phyloP scores from a whole-genome alignment of 2,888 invertebrate species.

The Phalera bucephala region DNA sequence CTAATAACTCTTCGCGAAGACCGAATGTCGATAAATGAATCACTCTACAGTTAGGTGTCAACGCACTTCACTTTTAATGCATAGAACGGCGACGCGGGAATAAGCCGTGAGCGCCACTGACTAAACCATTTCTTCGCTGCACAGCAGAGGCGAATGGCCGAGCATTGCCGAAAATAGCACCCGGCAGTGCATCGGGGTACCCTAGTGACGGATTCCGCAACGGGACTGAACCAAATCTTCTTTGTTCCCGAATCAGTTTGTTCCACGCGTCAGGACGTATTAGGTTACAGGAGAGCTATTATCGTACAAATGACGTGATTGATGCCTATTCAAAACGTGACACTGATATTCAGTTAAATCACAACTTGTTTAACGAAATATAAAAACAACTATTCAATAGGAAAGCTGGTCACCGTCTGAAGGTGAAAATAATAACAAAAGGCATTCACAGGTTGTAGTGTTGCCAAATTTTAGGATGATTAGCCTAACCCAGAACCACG shows the following conservation, averaged over 20 bases:
- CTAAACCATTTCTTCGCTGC: slow-evolving; percentile 62
- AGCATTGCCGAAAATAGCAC: slow-evolving; percentile 74
- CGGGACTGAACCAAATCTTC: slow-evolving; percentile 41
- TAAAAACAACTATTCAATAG: slow-evolving; percentile 31
- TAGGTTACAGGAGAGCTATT: slow-evolving; percentile 26
- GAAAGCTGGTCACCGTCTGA: slow-evolving; percentile 54
- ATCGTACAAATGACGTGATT: not conserved
- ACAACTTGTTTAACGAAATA: slow-evolving; percentile 3
- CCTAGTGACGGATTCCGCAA: slow-evolving; percentile 68
- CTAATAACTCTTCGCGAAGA: slow-evolving; percentile 54
- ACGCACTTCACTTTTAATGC: slow-evolving; percentile 74
- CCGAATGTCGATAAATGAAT: slow-evolving; percentile 67
- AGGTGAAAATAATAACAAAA: slow-evolving; percentile 69
- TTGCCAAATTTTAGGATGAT: slow-evolving; percentile 68
- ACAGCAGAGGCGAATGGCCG: slow-evolving; percentile 71
- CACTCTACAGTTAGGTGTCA: slow-evolving; percentile 80
- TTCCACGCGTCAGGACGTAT: slow-evolving; percentile 35
- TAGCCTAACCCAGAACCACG: slow-evolving; percentile 55
- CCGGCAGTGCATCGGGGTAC: slow-evolving; percentile 75
- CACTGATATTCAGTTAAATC: not conserved
- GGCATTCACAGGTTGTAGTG: slow-evolving; percentile 44
- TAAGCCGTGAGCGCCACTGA: slow-evolving; percentile 61
- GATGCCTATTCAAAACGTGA: not conserved
- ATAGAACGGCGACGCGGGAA: slow-evolving; percentile 58
- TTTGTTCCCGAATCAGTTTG: slow-evolving; percentile 39